Conservation (phyloP, 2,888 invertebrate genomes). For the Tachina fera region DNA sequence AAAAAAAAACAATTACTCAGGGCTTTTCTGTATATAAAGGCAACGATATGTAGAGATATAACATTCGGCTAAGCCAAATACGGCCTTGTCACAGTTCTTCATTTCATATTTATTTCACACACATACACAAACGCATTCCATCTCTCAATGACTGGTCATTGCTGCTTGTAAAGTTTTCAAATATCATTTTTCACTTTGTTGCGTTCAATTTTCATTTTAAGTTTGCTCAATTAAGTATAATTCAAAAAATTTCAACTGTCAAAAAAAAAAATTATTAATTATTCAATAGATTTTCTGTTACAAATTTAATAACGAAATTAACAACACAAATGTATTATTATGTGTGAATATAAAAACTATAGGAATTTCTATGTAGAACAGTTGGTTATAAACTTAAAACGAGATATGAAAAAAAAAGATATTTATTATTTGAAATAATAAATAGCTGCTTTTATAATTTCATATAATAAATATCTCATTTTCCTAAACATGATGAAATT, state of each 20-base stretch:
- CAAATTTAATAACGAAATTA: neutral
- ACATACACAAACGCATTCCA: neutral
- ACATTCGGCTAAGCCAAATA: too few relatives aligned
- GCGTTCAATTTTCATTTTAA: conserved; percentile 15
- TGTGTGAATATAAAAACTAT: neutral
- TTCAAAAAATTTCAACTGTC: conserved; percentile 51
- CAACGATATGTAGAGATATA: too few relatives aligned
- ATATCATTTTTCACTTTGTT: neutral
- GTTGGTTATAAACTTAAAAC: neutral
- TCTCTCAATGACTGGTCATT: neutral
- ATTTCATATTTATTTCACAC: neutral
- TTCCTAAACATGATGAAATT: conserved; percentile 21
- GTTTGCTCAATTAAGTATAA: conserved; percentile 59
- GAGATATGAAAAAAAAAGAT: neutral
- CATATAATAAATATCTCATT: conserved; percentile 3
- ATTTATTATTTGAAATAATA: neutral
- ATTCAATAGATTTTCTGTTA: conserved; percentile 27
- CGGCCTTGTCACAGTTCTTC: too few relatives aligned
- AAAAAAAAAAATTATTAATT: too few relatives aligned
- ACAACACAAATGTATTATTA: neutral
- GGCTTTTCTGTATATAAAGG: too few relatives aligned
- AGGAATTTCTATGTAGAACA: neutral
- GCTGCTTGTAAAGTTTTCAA: neutral
- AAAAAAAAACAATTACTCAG: too few relatives aligned
- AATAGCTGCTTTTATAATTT: neutral